phyloP scores from a whole-genome alignment of 2,888 invertebrate species.

The Andrena flavipes region DNA sequence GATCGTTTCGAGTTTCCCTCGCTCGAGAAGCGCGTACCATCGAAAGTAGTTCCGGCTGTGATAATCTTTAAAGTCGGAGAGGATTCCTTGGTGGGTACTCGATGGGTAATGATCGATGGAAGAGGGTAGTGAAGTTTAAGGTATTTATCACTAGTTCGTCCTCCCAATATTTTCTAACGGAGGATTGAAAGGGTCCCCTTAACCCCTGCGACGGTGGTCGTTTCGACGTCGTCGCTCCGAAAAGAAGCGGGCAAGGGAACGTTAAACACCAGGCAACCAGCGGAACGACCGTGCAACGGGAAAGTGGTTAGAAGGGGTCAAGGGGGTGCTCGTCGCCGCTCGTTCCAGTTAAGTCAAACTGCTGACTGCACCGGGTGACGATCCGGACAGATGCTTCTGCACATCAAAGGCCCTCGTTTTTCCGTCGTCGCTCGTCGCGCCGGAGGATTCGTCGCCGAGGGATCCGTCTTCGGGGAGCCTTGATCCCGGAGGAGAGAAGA shows the following conservation, averaged over 20 bases:
- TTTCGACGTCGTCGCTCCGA: not conserved
- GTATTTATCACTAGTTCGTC: not conserved
- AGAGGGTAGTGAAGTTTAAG: not conserved
- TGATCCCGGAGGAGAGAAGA: not conserved
- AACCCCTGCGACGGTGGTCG: not conserved
- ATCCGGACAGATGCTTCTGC: slow-evolving; percentile 52
- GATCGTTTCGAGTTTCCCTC: slow-evolving; percentile 5
- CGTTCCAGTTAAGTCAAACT: slow-evolving; percentile 68
- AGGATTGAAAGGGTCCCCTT: slow-evolving; percentile 15
- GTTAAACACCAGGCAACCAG: slow-evolving; percentile 63
- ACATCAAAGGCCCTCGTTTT: slow-evolving; percentile 26
- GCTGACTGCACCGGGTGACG: slow-evolving; percentile 62
- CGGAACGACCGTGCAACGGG: slow-evolving; percentile 53
- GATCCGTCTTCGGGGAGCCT: slow-evolving; percentile 22
- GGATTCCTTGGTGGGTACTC: no score
- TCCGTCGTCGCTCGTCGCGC: not conserved
- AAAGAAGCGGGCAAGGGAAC: slow-evolving; percentile 58
- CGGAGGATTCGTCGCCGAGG: not conserved
- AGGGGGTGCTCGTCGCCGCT: slow-evolving; percentile 64
- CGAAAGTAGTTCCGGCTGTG: not conserved
- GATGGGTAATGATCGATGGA: no score
- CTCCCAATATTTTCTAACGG: not conserved
- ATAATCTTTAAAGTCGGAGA: no score
- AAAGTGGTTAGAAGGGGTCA: slow-evolving; percentile 69
- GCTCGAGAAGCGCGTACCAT: not conserved